phyloP scores from a whole-genome alignment of 1,140 invertebrate genomes.

The Kradibia gibbosae region DNA sequence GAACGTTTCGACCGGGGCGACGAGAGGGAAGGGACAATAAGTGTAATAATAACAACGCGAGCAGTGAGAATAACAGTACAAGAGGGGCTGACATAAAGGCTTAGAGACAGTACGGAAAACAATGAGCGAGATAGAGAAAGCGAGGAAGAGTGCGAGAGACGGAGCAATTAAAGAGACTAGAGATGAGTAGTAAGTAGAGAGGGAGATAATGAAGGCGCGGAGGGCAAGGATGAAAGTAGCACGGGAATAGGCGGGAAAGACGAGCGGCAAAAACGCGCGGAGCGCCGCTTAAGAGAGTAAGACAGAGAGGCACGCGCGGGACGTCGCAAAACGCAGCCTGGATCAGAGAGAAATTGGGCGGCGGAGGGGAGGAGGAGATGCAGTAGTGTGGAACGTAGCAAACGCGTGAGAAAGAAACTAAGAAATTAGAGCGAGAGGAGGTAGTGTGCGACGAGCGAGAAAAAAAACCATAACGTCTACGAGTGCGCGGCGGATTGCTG shows the following conservation, averaged over 20 bases:
- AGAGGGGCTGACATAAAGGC: not conserved
- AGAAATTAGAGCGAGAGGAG: slow-evolving; percentile 45
- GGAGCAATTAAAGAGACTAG: slow-evolving; percentile 13
- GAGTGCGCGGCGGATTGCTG: not conserved
- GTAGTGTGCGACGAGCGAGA: slow-evolving; percentile 46
- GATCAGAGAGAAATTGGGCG: not conserved
- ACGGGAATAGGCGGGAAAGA: not conserved
- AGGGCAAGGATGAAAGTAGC: not conserved
- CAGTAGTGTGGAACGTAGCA: not conserved
- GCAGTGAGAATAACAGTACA: not conserved
- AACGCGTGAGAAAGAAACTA: slow-evolving; percentile 44
- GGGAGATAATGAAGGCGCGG: not conserved
- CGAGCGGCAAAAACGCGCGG: not conserved
- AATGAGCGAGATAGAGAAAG: not conserved
- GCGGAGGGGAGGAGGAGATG: slow-evolving; percentile 28
- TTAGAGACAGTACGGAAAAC: not conserved
- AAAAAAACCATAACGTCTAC: slow-evolving; percentile 47
- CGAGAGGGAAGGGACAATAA: not conserved
- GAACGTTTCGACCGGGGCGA: not conserved
- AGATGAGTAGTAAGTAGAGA: not conserved
- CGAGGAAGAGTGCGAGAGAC: not conserved
- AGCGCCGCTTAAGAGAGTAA: not conserved
- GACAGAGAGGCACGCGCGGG: not conserved
- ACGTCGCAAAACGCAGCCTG: not conserved
- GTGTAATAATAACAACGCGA: slow-evolving; percentile 17